Conservation (phyloP, 53 echinoderm and acorn worm genomes). For the Holothuria leucospilota region DNA sequence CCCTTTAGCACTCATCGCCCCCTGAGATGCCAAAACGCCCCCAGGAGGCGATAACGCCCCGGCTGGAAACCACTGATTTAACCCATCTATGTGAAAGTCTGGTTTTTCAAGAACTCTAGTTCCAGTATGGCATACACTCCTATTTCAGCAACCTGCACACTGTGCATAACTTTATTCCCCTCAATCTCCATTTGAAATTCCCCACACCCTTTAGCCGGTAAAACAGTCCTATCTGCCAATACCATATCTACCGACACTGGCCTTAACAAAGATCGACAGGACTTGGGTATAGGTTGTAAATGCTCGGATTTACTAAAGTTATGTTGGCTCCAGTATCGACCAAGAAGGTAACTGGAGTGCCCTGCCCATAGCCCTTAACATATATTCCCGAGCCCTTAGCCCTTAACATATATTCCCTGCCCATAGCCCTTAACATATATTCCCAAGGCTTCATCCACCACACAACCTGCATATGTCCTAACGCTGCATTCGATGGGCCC, state of each 20-base stretch:
- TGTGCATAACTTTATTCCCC: constrained; percentile 10
- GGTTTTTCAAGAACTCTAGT: constrained; percentile 1
- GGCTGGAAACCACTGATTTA: too few relatives aligned
- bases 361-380: constrained; percentile 4
- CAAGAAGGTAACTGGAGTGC: constrained; percentile 15
- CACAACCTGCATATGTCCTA: constrained; percentile 33
- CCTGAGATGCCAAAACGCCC: too few relatives aligned
- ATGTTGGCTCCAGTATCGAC: constrained; percentile 29
- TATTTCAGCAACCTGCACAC: constrained; percentile 9
- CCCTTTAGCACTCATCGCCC: too few relatives aligned
- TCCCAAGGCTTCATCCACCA: constrained; percentile 10
- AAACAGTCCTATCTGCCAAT: constrained; percentile 2
- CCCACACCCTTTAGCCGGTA: constrained; percentile 1
- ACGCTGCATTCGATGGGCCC: constrained; percentile 19
- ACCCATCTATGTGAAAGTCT: constrained; percentile 19
- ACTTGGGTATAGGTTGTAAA: neutral
- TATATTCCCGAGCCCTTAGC: constrained; percentile 14
- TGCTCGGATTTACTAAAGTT: neutral
- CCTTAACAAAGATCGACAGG: neutral
- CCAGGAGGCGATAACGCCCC: too few relatives aligned
- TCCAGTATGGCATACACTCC: neutral
- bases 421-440: constrained; percentile 3
- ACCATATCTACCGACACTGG: neutral
- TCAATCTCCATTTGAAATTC: neutral
- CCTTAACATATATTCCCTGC: constrained; percentile 15